A percentile compares a stretch with the other conserved stretches of the same genome.
Conservation (phyloP, 2,888 invertebrate genomes). For the Melieria omissa region DNA sequence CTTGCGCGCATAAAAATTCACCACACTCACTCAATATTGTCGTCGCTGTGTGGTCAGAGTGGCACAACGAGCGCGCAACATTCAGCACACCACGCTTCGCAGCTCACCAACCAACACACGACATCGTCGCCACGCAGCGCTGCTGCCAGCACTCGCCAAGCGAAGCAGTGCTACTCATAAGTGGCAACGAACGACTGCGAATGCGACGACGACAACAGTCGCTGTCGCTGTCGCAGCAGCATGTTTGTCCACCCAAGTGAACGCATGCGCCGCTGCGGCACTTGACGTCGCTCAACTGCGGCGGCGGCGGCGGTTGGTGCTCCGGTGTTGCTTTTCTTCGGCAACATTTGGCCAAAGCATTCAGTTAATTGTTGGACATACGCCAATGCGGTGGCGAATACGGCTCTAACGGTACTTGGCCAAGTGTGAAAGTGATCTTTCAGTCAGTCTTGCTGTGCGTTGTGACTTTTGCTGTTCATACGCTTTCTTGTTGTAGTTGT, state of each 20-base stretch:
- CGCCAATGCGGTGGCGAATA: slow-evolving; percentile 55
- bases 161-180: neutral
- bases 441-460: neutral
- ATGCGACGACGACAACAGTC: slow-evolving; percentile 12
- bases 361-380: slow-evolving; percentile 61
- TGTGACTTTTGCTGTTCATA: neutral
- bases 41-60: neutral
- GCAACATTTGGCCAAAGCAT: slow-evolving; percentile 55
- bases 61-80: neutral
- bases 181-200: neutral
- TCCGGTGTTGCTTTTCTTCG: slow-evolving; percentile 54
- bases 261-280: neutral
- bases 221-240: neutral
- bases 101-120: neutral
- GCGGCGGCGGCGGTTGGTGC: slow-evolving; percentile 4
- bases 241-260: slow-evolving; percentile 41
- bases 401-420: slow-evolving; percentile 47
- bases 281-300: slow-evolving; percentile 15
- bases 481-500: too few relatives aligned
- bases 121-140: neutral
- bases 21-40: slow-evolving; percentile 18
- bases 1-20: slow-evolving; percentile 10
- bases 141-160: neutral
- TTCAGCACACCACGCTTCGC: neutral
- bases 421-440: slow-evolving; percentile 14